phyloP scores from a whole-genome alignment of 2,113 vertebrate genomes.

The Sphaerodactylus townsendi region DNA sequence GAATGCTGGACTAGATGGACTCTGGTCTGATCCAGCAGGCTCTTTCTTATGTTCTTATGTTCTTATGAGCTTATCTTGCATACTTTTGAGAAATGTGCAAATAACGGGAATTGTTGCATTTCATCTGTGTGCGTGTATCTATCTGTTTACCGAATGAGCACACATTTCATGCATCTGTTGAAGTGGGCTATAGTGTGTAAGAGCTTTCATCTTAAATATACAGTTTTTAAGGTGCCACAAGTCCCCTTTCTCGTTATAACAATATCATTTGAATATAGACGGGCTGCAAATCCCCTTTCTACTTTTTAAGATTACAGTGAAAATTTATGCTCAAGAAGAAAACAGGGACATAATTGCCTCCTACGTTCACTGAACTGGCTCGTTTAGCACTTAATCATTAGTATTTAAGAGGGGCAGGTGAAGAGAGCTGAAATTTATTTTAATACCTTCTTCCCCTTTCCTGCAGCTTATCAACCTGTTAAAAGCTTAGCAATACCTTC shows the following conservation, averaged over 20 bases:
- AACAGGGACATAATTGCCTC: conserved; percentile 14
- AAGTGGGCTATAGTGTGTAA: too few relatives aligned
- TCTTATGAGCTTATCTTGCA: too few relatives aligned
- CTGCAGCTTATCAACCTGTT: conserved; percentile 3
- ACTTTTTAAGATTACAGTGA: conserved; percentile 33
- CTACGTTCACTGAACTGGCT: neutral
- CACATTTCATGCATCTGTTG: too few relatives aligned
- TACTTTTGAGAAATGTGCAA: too few relatives aligned
- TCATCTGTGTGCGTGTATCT: too few relatives aligned
- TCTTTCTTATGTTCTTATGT: too few relatives aligned
- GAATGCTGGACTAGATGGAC: too few relatives aligned
- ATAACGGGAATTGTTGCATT: too few relatives aligned
- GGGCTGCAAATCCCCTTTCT: neutral
- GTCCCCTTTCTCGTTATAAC: neutral
- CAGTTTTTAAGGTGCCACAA: too few relatives aligned
- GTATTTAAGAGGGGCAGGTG: conserved; percentile 31
- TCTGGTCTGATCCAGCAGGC: too few relatives aligned
- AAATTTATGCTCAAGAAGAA: conserved; percentile 42
- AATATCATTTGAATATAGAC: conserved; percentile 39
- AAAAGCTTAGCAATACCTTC: conserved; percentile 10
- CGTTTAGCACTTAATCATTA: conserved; percentile 37
- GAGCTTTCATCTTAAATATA: too few relatives aligned
- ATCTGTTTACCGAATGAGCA: too few relatives aligned
- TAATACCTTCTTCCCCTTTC: conserved; percentile 32
- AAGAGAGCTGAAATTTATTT: conserved; percentile 32